phyloP scores from a whole-genome alignment of 2,113 vertebrate species.

The Amia ocellicauda region DNA sequence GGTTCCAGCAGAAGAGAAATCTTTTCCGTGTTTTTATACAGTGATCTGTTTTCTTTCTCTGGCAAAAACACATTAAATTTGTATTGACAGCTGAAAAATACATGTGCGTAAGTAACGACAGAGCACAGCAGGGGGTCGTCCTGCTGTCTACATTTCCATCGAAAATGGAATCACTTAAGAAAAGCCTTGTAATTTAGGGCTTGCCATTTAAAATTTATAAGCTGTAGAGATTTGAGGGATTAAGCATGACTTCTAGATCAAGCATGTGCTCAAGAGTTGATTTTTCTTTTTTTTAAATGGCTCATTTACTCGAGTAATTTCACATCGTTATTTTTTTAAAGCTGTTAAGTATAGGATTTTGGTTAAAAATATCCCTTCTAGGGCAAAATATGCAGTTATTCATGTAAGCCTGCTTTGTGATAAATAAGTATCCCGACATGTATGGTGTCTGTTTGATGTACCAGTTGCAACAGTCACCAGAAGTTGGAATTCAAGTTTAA shows the following conservation, averaged over 20 bases:
- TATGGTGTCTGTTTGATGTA: too few relatives aligned
- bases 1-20: background rate
- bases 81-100: slow-evolving; percentile 36
- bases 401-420: too few relatives aligned
- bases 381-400: too few relatives aligned
- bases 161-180: slow-evolving; percentile 51
- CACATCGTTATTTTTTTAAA: slow-evolving; percentile 7
- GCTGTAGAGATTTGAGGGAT: slow-evolving; percentile 51
- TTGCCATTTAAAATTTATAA: slow-evolving; percentile 58
- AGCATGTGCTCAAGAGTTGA: slow-evolving; percentile 29
- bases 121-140: slow-evolving; percentile 20
- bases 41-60: slow-evolving; percentile 18
- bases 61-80: slow-evolving; percentile 33
- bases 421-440: too few relatives aligned
- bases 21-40: background rate
- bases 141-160: slow-evolving; percentile 41
- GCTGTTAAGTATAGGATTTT: too few relatives aligned
- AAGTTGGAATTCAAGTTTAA: too few relatives aligned
- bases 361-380: too few relatives aligned
- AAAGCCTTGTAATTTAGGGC: slow-evolving; percentile 43
- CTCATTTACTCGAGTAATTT: slow-evolving; percentile 46
- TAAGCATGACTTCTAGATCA: slow-evolving; percentile 43
- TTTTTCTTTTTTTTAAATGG: slow-evolving; percentile 33
- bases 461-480: too few relatives aligned
- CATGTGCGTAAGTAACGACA: slow-evolving; percentile 2